Evolutionary conservation across 2,113 vertebrate genomes (phyloP).

Genomic region (Forbesichthys papilliferus): DNA sequence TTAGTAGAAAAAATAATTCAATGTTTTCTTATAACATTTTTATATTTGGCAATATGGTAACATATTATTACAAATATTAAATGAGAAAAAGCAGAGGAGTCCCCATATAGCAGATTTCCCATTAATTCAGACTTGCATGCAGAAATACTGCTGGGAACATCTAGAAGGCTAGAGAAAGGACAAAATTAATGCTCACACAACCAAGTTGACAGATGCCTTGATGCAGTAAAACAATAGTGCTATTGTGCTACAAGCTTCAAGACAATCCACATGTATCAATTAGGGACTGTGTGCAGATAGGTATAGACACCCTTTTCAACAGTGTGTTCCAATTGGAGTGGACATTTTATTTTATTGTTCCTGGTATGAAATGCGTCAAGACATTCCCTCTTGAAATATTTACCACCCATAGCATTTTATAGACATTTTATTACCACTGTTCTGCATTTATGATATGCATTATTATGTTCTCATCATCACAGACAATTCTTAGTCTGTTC

Average conservation of each 20-base stretch:
- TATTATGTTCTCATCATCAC: no score
- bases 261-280: conserved; percentile 56
- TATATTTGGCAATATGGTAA: no score
- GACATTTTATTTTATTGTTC: conserved; percentile 51
- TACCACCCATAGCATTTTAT: conserved; percentile 44
- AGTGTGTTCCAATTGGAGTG: conserved; percentile 48
- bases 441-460: no score
- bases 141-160: no score
- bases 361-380: conserved; percentile 21
- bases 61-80: no score
- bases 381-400: conserved; percentile 13
- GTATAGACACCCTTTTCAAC: conserved; percentile 43
- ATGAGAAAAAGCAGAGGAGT: no score
- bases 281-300: conserved; percentile 52
- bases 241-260: conserved; percentile 64
- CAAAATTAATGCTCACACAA: conserved; percentile 41
- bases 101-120: no score
- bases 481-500: no score
- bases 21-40: no score
- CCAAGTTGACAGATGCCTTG: conserved; percentile 52
- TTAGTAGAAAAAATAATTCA: no score
- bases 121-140: no score
- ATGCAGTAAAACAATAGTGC: conserved; percentile 63
- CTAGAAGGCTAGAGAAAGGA: conserved; percentile 32
- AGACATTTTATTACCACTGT: no score